Percentiles rank a stretch among this genome's conserved stretches.
These are phyloP conservation scores for Diachasmimorpha longicaudata DNA, from an alignment of 1,140 invertebrate species.

Conservation along the genomic window DNA sequence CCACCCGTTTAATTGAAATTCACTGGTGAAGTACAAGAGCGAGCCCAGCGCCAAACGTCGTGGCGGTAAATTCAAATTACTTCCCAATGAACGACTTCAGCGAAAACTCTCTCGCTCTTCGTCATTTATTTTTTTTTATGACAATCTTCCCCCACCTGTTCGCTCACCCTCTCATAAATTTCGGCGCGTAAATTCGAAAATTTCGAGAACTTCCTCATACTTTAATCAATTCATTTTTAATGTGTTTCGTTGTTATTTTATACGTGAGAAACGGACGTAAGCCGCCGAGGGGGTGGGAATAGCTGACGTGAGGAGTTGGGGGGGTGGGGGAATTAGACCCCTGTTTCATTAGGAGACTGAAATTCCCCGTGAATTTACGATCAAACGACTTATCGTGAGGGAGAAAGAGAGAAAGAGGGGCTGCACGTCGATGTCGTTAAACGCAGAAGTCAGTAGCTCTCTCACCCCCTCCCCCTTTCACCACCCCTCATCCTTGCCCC, in stretches of 20 bases:
- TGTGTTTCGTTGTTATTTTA: not conserved
- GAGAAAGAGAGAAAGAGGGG: not conserved
- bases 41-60: constrained; percentile 32
- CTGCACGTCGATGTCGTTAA: constrained; percentile 30
- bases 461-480: not conserved
- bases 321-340: not conserved
- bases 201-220: constrained; percentile 10
- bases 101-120: constrained; percentile 1
- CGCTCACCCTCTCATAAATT: constrained; percentile 22
- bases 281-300: not conserved
- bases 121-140: too few species aligned
- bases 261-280: not conserved
- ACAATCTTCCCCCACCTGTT: not conserved
- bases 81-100: constrained; percentile 21
- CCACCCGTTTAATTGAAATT: not conserved
- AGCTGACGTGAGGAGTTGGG: not conserved
- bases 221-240: constrained; percentile 18
- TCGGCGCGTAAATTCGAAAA: constrained; percentile 27
- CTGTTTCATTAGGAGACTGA: constrained; percentile 24
- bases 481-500: too few species aligned
- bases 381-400: constrained; percentile 17
- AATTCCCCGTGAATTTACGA: constrained; percentile 25
- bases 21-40: not conserved
- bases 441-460: constrained; percentile 23
- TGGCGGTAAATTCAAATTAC: constrained; percentile 34